Evolutionary conservation across 2,113 vertebrate species (phyloP), one percentile per base, ranked within the genome.

Genomic region (Bubo bubo): DNA sequence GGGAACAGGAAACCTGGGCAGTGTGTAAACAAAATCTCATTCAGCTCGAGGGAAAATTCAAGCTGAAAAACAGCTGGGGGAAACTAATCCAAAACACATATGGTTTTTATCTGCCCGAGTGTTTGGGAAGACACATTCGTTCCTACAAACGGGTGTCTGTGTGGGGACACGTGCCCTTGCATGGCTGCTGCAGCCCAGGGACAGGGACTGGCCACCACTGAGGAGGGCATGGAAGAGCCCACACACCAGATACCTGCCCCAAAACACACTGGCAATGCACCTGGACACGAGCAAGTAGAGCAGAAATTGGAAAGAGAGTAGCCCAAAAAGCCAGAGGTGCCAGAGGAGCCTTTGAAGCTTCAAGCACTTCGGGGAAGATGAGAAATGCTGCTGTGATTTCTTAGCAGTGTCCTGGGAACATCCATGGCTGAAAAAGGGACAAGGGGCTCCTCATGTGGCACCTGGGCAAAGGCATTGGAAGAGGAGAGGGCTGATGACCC

Each of bases 21-120:
- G 74, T 0, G 1, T 8, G 20, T 75, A 82, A 97, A 90, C 85
- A 95, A 64, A 95, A 90, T 52, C 53, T 21, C 58, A 43, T 56
- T 75, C 88, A 72, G 88, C 85, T 90, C 0, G 1, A 95, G 82
- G 82, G 90, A 52, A 95, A 92, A 90, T 1, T 3, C 2, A 4
- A 90, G 75, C 62, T 88, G 71, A 85, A 73, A 85, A 93, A 68
- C 82, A 97, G 84, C 74, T 92, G 90, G 62, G 62, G 53, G 88
- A 95, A 86, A 49, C 43, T 63, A 79, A 86, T 79, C 23, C 53
- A 63, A 90, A 85, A 34, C 62, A 92, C 82, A 93, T 14, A 62
- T 3, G 34, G 14, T 56, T 92, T 94, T 88, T 82, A 64, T 92
- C 89, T 92, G 70, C 82, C 49, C 6, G 15, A 92, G 79, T 26